Evolutionary conservation across 1,140 invertebrate genomes (phyloP), one percentile per base, ranked within the genome.

Genomic region (Dendrolimus punctatus): DNA sequence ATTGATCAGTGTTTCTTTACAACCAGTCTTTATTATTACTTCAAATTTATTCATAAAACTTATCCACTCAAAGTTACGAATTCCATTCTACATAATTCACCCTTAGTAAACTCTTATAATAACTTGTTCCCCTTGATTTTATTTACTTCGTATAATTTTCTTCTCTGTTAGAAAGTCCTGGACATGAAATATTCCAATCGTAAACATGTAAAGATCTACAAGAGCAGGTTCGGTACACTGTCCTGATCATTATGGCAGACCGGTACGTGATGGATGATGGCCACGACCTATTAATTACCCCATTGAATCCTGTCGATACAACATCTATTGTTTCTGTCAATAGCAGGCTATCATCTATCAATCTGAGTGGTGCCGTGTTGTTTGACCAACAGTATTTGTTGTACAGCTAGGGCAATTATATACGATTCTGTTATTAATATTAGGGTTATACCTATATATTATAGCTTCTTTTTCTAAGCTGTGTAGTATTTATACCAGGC

Each of bases 221-320:
- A 45, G 43, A 9, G 43, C 8, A n/a, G 3, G 43, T n/a, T 9
- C 39, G 49, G 40, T 47, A 10, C 46, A 46, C 43, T 42, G 23
- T 38, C 37, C 23, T 55, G 9, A 39, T 39, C n/a, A 40, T 41
- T 39, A 49, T 62, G 50, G 59, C 47, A 51, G 50, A 46, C 44
- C 50, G 58, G 59, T 54, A 56, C 43, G 57, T 82, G 76, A 80
- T 82, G 60, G 77, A 85, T 82, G 67, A 60, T 56, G 55, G 39
- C 43, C 42, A 48, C 76, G 71, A 77, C 74, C 76, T 80, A 80
- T 83, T 83, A 83, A 85, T 85, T 82, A 83, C 70, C 58, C 56
- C 52, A 57, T 66, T 68, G 66, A 73, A 77, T 62, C 70, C 68
- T 68, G 64, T 68, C 68, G 66, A 71, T 76, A 72, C 60, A 64